Evolutionary conservation across 2,113 vertebrate genomes (phyloP).

Genomic region (Rhegmatorhina hoffmannsi): DNA sequence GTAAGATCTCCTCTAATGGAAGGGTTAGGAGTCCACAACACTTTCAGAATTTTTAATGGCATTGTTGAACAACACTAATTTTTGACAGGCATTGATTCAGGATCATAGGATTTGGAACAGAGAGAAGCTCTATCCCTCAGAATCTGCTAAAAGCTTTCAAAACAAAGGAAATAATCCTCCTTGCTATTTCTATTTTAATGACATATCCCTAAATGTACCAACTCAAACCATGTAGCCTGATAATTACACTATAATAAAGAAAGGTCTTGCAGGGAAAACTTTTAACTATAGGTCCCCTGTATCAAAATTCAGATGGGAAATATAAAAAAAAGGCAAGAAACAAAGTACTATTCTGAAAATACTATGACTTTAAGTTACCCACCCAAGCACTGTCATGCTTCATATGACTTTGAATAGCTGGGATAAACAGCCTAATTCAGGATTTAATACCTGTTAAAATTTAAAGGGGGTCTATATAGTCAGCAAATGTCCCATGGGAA

Average conservation of each 20-base stretch:
- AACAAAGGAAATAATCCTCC: not conserved
- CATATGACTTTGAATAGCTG: not conserved
- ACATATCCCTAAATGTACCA: not conserved
- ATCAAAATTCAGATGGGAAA: not conserved
- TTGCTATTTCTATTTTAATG: not conserved
- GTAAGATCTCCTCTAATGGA: not conserved
- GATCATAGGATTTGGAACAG: not conserved
- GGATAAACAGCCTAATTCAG: not conserved
- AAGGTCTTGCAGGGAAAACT: not conserved
- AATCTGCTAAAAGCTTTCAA: not conserved
- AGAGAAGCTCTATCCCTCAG: not conserved
- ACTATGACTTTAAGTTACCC: not conserved
- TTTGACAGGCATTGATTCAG: not conserved
- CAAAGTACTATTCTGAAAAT: not conserved
- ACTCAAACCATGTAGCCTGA: not conserved
- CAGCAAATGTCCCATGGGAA: not conserved
- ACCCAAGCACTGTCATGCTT: not conserved
- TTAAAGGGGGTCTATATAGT: not conserved
- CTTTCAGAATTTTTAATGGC: not conserved
- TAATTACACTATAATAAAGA: not conserved
- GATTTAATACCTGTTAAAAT: not conserved
- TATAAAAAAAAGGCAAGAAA: not conserved
- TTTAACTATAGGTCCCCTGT: not conserved
- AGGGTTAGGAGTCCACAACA: not conserved
- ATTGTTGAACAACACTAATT: not conserved